Conservation (phyloP, 64 coral and sea anemone species). For the Dendronephthya gigantea region DNA sequence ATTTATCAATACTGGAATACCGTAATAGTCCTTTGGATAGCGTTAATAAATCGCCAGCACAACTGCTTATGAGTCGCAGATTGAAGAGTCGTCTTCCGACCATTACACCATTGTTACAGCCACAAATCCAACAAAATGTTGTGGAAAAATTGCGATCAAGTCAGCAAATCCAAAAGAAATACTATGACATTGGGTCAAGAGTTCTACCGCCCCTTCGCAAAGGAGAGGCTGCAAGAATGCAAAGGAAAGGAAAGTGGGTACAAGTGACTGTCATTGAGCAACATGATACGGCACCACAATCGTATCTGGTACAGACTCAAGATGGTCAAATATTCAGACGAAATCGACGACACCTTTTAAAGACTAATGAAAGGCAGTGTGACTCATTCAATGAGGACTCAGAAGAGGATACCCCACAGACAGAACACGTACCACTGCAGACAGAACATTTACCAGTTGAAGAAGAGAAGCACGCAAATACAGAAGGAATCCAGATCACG, state of each 20-base stretch:
- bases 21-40: background rate
- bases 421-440: too few species aligned
- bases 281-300: background rate
- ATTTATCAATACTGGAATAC: background rate
- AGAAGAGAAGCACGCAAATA: background rate
- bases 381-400: background rate
- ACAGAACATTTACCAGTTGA: background rate
- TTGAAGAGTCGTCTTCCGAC: background rate
- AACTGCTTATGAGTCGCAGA: conserved; percentile 1
- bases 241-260: background rate
- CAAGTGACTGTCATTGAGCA: background rate
- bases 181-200: background rate
- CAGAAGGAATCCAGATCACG: background rate
- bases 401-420: background rate
- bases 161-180: background rate
- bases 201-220: background rate
- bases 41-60: background rate
- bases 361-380: background rate
- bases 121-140: background rate
- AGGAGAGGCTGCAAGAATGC: background rate
- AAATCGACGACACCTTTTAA: background rate
- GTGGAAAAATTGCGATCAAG: background rate
- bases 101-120: background rate
- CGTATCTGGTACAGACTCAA: background rate
- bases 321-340: background rate